Evolutionary conservation across 2,888 invertebrate species (phyloP).

Genomic region (Oscheius onirici): DNA sequence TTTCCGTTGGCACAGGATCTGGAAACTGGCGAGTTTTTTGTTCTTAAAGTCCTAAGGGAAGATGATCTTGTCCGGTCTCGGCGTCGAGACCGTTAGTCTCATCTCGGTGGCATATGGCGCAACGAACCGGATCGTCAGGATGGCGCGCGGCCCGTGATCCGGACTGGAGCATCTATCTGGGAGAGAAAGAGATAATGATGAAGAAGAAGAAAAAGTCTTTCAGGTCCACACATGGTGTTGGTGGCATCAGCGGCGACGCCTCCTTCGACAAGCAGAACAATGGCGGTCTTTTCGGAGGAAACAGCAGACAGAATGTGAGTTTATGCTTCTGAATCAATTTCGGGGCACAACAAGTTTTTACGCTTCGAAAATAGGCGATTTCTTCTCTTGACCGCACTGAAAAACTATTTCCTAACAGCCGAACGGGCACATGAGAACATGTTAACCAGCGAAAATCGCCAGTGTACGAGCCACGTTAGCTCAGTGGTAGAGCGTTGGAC

Average conservation of each 20-base stretch:
- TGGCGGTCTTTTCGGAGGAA: constrained; percentile 52
- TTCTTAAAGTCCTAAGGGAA: neutral
- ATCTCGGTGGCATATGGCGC: constrained; percentile 36
- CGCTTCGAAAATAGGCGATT: too few relatives aligned
- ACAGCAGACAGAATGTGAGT: constrained; percentile 59
- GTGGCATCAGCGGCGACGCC: constrained; percentile 62
- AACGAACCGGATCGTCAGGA: constrained; percentile 55
- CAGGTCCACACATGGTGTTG: constrained; percentile 65
- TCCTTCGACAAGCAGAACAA: constrained; percentile 52
- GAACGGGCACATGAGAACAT: too few relatives aligned
- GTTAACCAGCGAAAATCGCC: too few relatives aligned
- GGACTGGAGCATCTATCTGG: too few relatives aligned
- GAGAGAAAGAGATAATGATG: neutral
- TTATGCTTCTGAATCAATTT: neutral
- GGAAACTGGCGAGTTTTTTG: constrained; percentile 59
- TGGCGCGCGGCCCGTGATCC: constrained; percentile 26
- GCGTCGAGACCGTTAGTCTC: neutral
- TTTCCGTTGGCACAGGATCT: constrained; percentile 56
- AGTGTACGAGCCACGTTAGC: constrained; percentile 12
- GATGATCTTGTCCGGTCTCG: too few relatives aligned
- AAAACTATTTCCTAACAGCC: too few relatives aligned
- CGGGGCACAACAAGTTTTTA: too few relatives aligned
- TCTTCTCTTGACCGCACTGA: too few relatives aligned
- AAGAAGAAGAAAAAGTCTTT: constrained; percentile 14
- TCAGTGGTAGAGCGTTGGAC: constrained; percentile 24